These are phyloP conservation scores for Phocides pigmalion DNA, from an alignment of 1,140 invertebrate genomes.

Conservation along the genomic window DNA sequence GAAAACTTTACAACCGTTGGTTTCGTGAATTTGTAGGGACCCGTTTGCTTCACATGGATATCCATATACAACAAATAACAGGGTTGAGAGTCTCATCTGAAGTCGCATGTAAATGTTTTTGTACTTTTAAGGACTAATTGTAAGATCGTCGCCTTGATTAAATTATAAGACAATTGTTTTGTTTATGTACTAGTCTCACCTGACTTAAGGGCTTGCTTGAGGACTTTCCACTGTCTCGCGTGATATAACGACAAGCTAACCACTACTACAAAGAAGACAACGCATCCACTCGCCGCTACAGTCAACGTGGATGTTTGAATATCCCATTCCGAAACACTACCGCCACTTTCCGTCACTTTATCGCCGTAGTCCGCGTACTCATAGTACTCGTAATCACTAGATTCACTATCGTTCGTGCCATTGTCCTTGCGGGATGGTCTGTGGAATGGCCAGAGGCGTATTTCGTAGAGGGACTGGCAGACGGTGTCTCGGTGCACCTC, in stretches of 20 bases:
- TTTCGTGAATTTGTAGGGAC: background rate
- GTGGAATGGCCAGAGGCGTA: constrained; percentile 84
- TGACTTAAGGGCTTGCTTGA: constrained; percentile 85
- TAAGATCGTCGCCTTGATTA: too few relatives aligned
- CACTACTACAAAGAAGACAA: constrained; percentile 86
- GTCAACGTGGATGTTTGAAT: constrained; percentile 84
- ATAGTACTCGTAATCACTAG: constrained; percentile 71
- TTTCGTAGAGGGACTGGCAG: constrained; percentile 85
- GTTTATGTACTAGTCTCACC: constrained; percentile 64
- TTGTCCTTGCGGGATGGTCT: constrained; percentile 63
- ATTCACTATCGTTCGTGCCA: constrained; percentile 52
- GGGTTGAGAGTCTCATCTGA: too few relatives aligned
- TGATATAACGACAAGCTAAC: constrained; percentile 84
- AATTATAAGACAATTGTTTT: too few relatives aligned
- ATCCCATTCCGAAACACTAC: constrained; percentile 76
- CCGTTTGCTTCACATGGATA: too few relatives aligned
- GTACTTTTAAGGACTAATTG: too few relatives aligned
- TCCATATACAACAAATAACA: too few relatives aligned
- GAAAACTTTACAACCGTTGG: background rate
- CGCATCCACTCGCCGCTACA: constrained; percentile 84
- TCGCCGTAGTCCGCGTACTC: constrained; percentile 68
- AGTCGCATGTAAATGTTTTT: background rate
- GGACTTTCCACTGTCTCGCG: constrained; percentile 84
- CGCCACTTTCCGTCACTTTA: constrained; percentile 66
- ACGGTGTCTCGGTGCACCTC: constrained; percentile 86